A percentile compares a stretch with the other conserved stretches of the same genome.
Evolutionary conservation across 2,888 invertebrate species (phyloP).

Genomic region (Ditula angustiorana): DNA sequence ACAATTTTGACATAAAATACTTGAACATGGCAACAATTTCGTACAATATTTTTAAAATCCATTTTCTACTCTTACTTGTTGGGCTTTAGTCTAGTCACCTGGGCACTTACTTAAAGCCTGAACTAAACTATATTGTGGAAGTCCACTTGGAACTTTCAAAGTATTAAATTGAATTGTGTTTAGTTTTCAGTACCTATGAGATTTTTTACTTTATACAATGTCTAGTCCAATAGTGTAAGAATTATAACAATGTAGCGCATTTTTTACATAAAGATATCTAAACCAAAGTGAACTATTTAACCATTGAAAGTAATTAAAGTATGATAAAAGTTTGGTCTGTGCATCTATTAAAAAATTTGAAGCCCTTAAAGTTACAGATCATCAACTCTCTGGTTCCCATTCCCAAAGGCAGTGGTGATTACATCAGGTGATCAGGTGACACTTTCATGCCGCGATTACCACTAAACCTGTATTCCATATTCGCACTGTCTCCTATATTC

Average conservation of each 20-base stretch:
- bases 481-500: constrained; percentile 51
- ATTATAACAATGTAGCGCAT: not conserved
- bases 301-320: constrained; percentile 19
- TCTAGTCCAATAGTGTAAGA: constrained; percentile 23
- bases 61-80: too few relatives aligned
- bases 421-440: too few relatives aligned
- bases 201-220: constrained; percentile 5
- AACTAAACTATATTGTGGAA: not conserved
- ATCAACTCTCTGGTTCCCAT: too few relatives aligned
- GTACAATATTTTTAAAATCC: too few relatives aligned
- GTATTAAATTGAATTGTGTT: constrained; percentile 2
- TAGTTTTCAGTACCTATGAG: not conserved
- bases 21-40: too few relatives aligned
- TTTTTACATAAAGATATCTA: not conserved
- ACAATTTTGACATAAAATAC: too few relatives aligned
- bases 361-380: too few relatives aligned
- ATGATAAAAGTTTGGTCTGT: not conserved
- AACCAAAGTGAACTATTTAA: constrained; percentile 15
- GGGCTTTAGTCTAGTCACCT: constrained; percentile 35
- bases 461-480: not conserved
- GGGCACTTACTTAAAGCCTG: constrained; percentile 1
- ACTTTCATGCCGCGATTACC: too few relatives aligned
- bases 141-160: not conserved
- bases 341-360: too few relatives aligned
- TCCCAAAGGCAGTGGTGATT: too few relatives aligned